Evolutionary conservation across 2,888 invertebrate species (phyloP), one percentile per base, ranked within the genome.

Genomic region (Eutolmus rufibarbis): DNA sequence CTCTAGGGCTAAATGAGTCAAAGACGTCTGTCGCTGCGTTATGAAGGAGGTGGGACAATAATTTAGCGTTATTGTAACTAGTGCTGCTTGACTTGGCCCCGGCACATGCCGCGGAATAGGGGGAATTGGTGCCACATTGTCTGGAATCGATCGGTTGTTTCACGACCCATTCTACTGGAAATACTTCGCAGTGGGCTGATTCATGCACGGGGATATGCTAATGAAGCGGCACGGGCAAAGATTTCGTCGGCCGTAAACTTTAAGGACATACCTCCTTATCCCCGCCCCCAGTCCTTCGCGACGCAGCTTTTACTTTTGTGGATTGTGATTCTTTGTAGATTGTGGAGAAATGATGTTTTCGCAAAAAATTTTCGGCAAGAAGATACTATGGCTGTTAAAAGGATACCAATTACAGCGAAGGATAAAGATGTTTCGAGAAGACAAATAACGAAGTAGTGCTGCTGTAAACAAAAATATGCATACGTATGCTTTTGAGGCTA

Each of bases 81-180:
- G 85, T 85, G 74, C 46, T 74, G 74, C 34, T 85, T 74, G 85
- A 43, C 46, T 85, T 74, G 34, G 82, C 37, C 57, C 76, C 28
- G 76, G 12, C 51, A 51, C 37, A 84, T 8, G 37, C 56, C 5
- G 37, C 34, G 40, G 43, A 85, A 85, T 74, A 46, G 85, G 74
- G 74, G 74, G 46, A 85, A 85, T 85, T 85, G 85, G 85, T 85
- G 85, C 85, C 85, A 85, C 85, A 85, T 85, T 85, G 85, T 85
- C 85, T 85, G 46, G 74, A 28, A 85, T 85, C 85, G 85, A 85
- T 85, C 85, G 85, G 85, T 74, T 85, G 16, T 85, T 85, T 31
- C 51, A 74, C n/a, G 74, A 85, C 28, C 46, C 43, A 1, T 74
- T 85, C 85, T 31, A 85, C 43, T 40, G 19, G n/a, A 74, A 74